Evolutionary conservation across 2,888 invertebrate genomes (phyloP).

Genomic region (Leistus spinibarbis): DNA sequence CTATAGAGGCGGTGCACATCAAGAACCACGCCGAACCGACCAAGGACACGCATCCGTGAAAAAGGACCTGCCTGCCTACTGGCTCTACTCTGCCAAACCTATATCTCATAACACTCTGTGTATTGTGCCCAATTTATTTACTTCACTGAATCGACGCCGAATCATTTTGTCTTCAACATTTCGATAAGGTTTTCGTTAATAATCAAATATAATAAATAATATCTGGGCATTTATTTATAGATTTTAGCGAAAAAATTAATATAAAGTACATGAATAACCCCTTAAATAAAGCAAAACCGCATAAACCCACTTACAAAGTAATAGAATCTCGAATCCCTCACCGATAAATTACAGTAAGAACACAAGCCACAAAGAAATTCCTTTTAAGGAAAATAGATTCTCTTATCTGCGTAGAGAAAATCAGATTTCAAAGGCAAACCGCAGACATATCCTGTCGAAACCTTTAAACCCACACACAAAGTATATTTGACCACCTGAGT

Average conservation of each 20-base stretch:
- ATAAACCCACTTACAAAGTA: too few relatives aligned
- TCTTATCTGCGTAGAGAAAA: not conserved
- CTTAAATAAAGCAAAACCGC: too few relatives aligned
- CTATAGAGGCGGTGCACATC: not conserved
- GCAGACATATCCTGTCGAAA: not conserved
- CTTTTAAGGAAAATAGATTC: not conserved
- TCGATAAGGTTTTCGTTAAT: too few relatives aligned
- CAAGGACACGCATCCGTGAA: not conserved
- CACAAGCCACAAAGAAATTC: not conserved
- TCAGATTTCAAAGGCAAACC: conserved; percentile 18
- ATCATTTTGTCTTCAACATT: too few relatives aligned
- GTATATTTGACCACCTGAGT: conserved; percentile 32
- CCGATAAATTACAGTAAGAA: too few relatives aligned
- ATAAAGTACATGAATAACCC: too few relatives aligned
- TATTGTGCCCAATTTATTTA: not conserved
- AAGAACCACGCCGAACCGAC: not conserved
- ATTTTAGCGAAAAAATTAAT: too few relatives aligned
- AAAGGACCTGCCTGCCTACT: not conserved
- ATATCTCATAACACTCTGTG: too few relatives aligned
- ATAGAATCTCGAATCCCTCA: too few relatives aligned
- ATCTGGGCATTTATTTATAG: too few relatives aligned
- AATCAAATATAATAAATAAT: too few relatives aligned
- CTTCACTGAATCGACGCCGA: not conserved
- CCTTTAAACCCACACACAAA: conserved; percentile 19
- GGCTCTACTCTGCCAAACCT: not conserved